Base-by-base conservation (phyloP, 2,888 invertebrate genomes). In the Synergus itoensis region DNA sequence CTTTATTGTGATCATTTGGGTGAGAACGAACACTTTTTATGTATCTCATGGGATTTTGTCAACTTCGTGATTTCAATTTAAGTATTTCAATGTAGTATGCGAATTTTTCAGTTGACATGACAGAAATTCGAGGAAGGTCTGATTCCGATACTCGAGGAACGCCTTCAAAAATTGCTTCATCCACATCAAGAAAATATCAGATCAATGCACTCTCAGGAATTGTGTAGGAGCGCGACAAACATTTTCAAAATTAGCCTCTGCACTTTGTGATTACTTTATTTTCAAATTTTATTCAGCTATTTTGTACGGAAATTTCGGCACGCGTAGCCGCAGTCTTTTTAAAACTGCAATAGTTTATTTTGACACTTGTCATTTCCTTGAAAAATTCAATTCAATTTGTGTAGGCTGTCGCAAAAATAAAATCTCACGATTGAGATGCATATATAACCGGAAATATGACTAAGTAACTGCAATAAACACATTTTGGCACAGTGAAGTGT, bases 91-190 rank as follows among this genome's bases (percentile, higher is more conserved):
- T n/a, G 8, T n/a, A 69, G 28, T 69, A 16, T 16, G 69, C 69
- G 28, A 28, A 28, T 48, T 69, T 69, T 69, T 48, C 28, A 4
- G 69, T 14, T 9, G 69, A 69, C 69, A 48, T 48, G 5, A 45
- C 69, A 69, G 69, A 69, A 69, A 69, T 18, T 28, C 45, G 67
- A 69, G 67, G 45, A 45, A 45, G 48, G 69, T 69, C 45, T 69
- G 14, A 69, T 69, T 69, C 69, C 45, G 53, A 53, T 53, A n/a
- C n/a, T 53, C 9, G 14, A 69, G 28, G 11, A 69, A 69, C 18
- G 5, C 36, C 36, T 36, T 36, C 36, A 36, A 36, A 36, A 5
- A 41, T 69, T 28, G 69, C 14, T 28, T 62, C n/a, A n/a, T n/a
- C 28, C 11, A 28, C 7, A 36, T n/a, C 53, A 28, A 63, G 14